These are phyloP conservation scores for Andrena marginata DNA, from an alignment of 2,888 invertebrate genomes.

Conservation along the genomic window DNA sequence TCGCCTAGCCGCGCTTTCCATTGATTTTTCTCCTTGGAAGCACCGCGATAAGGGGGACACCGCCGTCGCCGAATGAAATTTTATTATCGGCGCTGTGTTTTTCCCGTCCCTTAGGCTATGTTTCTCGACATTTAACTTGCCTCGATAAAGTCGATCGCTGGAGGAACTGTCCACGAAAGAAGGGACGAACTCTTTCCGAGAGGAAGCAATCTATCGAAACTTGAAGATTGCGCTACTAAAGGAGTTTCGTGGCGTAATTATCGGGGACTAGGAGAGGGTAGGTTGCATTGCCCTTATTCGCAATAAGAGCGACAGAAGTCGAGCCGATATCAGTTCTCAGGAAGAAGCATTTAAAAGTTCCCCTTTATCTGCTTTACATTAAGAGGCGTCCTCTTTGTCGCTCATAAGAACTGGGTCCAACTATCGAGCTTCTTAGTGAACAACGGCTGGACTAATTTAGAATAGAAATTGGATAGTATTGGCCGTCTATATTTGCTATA, in stretches of 20 bases:
- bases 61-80: slow-evolving; percentile 28
- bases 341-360: neutral
- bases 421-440: too few species aligned
- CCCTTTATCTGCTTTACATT: neutral
- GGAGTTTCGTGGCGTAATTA: slow-evolving; percentile 15
- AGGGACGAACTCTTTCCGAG: neutral
- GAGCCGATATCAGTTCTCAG: neutral
- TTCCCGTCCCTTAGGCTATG: slow-evolving; percentile 9
- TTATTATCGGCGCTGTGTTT: slow-evolving; percentile 29
- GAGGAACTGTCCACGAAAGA: slow-evolving; percentile 1
- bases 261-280: neutral
- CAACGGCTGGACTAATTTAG: too few species aligned
- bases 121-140: slow-evolving; percentile 39
- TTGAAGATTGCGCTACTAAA: slow-evolving; percentile 1
- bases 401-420: too few species aligned
- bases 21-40: slow-evolving; percentile 28
- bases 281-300: neutral
- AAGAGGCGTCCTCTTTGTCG: too few species aligned
- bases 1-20: neutral
- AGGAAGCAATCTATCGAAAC: slow-evolving; percentile 31
- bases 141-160: slow-evolving; percentile 40
- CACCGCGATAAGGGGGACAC: slow-evolving; percentile 24
- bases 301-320: neutral
- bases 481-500: too few species aligned
- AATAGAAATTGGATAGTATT: too few species aligned